Evolutionary conservation across 1,140 invertebrate species (phyloP).

Genomic region (Aphelinus atriplicis): DNA sequence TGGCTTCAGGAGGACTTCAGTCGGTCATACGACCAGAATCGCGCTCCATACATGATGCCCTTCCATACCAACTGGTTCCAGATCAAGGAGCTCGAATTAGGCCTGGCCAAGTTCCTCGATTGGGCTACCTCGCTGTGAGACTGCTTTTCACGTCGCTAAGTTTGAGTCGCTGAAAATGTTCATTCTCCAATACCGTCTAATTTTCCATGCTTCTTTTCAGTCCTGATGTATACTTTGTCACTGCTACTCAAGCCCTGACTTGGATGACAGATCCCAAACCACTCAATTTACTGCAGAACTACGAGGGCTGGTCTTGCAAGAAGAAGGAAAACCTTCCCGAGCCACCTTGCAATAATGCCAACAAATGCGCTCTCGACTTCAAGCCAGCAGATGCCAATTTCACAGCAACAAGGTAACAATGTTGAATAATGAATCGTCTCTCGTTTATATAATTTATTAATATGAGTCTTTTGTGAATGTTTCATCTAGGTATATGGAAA

Average conservation of each 20-base stretch:
- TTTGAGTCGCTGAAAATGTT: constrained; percentile 32
- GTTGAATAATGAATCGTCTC: too few relatives aligned
- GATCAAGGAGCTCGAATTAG: constrained; percentile 84
- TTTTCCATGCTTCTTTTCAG: constrained; percentile 62
- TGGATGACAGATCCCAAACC: constrained; percentile 91
- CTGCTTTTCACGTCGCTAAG: too few relatives aligned
- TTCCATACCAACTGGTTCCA: constrained; percentile 97
- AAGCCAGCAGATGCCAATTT: constrained; percentile 79
- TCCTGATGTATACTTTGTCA: constrained; percentile 90
- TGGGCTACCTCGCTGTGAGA: constrained; percentile 81
- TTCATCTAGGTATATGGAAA: constrained; percentile 81
- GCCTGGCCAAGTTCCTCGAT: constrained; percentile 87
- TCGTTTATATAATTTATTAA: constrained; percentile 7
- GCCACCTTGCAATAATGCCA: constrained; percentile 81
- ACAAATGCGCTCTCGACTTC: constrained; percentile 86
- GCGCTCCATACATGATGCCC: constrained; percentile 92
- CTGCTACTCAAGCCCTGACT: constrained; percentile 86
- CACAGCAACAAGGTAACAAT: constrained; percentile 74
- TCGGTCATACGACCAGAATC: constrained; percentile 85
- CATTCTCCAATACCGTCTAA: neutral
- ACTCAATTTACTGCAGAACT: constrained; percentile 74
- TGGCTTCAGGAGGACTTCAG: constrained; percentile 93
- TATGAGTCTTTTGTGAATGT: constrained; percentile 16
- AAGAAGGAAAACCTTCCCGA: constrained; percentile 75
- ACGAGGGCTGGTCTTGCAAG: constrained; percentile 84